Base-by-base conservation (phyloP, 2,113 vertebrate species). In the Sarotherodon lohbergeri region DNA sequence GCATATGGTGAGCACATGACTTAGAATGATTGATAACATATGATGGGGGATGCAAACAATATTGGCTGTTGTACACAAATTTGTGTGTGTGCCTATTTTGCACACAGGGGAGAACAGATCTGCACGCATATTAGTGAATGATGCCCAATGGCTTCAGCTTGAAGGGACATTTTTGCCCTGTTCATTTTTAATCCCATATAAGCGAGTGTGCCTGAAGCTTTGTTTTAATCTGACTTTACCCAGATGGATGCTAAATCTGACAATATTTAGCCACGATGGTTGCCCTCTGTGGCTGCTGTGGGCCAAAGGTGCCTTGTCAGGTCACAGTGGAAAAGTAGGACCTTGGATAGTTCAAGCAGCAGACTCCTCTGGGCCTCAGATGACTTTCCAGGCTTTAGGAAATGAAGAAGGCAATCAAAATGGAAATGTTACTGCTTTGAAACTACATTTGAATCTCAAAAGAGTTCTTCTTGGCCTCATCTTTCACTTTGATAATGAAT, bases 391-490 rank as follows among this genome's bases (percentile, higher is more conserved):
- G 90, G 82, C 86, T 89, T 89, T 73, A 79, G 50, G 63, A 88
- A 92, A 87, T 59, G 66, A 92, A 93, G 90, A 87, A 89, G 54
- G 88, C 84, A 91, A 88, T 95, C 83, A 92, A 87, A 93, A 93
- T 92, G 83, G 85, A 93, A 91, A 90, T 93, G 79, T 68, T 87
- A 76, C 76, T 43, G 56, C 84, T 90, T 87, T 92, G 83, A 88
- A 91, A 92, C 73, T 83, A 24, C 81, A 84, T 89, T 84, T 48
- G 43, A 86, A 90, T 90, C 89, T 86, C 83, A 86, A 87, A 83
- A 89, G 82, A 68, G 68, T 90, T 84, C 56, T 61, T 86, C 66
- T 63, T 56, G 57, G 82, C 56, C 68, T 92, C 80, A 92, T 93
- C 84, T 91, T 90, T 93, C 81, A 87, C 57, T 85, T 87, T 83